A percentile compares a stretch with the other conserved stretches of the same genome.
phyloP scores from a whole-genome alignment of 2,888 invertebrate species.

The Schizaphis graminum region DNA sequence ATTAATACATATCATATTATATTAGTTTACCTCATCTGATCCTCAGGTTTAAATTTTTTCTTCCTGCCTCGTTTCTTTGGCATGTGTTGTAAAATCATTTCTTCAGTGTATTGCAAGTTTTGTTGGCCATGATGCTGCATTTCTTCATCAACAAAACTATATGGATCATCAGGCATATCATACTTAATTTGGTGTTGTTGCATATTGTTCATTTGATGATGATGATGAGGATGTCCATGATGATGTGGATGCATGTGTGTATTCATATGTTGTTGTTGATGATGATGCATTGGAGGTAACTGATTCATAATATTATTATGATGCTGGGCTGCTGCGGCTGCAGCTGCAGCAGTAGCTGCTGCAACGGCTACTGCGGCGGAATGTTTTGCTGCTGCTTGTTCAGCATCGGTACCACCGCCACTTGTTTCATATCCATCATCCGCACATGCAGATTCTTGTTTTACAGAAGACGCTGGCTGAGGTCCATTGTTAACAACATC shows the following conservation, averaged over 20 bases:
- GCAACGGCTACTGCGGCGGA: conserved; percentile 62
- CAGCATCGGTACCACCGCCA: conserved; percentile 70
- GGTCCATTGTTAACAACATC: conserved; percentile 77
- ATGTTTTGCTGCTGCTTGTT: conserved; percentile 64
- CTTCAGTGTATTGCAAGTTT: conserved; percentile 67
- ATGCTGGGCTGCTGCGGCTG: conserved; percentile 70
- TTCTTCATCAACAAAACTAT: conserved; percentile 85
- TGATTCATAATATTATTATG: conserved; percentile 67
- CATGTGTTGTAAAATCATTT: conserved; percentile 68
- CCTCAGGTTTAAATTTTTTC: conserved; percentile 79
- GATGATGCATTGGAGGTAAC: conserved; percentile 69
- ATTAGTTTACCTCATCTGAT: conserved; percentile 70
- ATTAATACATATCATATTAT: conserved; percentile 8
- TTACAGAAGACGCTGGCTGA: conserved; percentile 65
- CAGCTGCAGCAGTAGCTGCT: conserved; percentile 55
- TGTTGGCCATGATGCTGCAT: conserved; percentile 59
- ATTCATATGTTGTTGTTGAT: conserved; percentile 67
- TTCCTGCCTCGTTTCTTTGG: conserved; percentile 86
- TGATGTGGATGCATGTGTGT: conserved; percentile 67
- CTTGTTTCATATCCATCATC: conserved; percentile 94
- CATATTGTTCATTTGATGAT: conserved; percentile 66
- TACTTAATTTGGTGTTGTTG: conserved; percentile 67
- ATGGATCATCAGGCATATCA: conserved; percentile 76
- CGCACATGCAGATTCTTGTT: conserved; percentile 66
- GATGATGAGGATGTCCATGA: conserved; percentile 67